Conservation (phyloP, 2,888 invertebrate species). For the Lithosia quadra region DNA sequence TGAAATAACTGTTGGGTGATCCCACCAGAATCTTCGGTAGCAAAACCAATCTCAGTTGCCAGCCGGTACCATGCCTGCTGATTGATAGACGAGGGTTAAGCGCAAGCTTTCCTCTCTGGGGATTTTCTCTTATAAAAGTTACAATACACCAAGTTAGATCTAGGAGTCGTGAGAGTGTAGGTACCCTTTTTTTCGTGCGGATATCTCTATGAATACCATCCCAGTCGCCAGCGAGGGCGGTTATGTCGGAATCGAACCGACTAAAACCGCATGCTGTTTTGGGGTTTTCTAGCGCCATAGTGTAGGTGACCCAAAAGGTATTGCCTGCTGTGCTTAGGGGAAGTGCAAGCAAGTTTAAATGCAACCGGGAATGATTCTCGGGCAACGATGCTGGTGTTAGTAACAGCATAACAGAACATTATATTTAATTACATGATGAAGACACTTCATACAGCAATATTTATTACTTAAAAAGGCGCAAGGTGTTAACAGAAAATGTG, state of each 20-base stretch:
- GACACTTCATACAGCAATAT: background rate
- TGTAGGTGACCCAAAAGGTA: too few species aligned
- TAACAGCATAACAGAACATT: background rate
- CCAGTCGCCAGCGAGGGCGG: too few species aligned
- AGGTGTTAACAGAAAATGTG: background rate
- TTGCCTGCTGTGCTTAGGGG: too few species aligned
- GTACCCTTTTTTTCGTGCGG: too few species aligned
- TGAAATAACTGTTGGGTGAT: too few species aligned
- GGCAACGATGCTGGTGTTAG: background rate
- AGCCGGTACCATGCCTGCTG: background rate
- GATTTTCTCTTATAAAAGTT: too few species aligned
- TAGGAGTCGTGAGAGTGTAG: background rate
- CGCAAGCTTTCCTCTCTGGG: background rate
- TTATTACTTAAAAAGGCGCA: background rate
- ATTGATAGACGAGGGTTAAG: background rate
- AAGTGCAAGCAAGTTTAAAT: background rate
- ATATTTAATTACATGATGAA: background rate
- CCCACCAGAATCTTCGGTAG: background rate
- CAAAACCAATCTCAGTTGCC: background rate
- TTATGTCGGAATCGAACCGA: too few species aligned
- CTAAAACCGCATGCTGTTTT: too few species aligned
- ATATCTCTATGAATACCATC: too few species aligned
- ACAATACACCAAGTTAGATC: background rate
- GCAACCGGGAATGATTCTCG: background rate
- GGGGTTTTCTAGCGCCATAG: too few species aligned